Conservation (phyloP, 1,140 invertebrate genomes). For the Leptopilina clavipes region DNA sequence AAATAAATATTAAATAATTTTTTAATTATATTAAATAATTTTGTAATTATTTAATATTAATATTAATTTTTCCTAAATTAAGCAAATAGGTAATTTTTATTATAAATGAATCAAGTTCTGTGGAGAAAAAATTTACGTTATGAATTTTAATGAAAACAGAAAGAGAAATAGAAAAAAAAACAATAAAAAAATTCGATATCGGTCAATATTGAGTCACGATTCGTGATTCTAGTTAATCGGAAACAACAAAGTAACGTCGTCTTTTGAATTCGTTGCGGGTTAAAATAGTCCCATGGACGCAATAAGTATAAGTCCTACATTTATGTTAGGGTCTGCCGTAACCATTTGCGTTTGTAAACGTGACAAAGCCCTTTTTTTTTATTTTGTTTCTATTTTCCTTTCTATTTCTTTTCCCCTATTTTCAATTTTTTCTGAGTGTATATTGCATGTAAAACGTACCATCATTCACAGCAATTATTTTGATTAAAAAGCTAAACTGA, state of each 20-base stretch:
- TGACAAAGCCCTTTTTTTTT: neutral
- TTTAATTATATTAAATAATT: too few relatives aligned
- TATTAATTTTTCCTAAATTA: too few relatives aligned
- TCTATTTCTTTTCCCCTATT: conserved; percentile 25
- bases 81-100: too few relatives aligned
- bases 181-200: neutral
- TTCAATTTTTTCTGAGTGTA: conserved; percentile 23
- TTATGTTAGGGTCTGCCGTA: conserved; percentile 38
- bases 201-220: conserved; percentile 39
- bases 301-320: neutral
- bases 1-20: too few relatives aligned
- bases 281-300: conserved; percentile 38
- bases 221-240: conserved; percentile 47
- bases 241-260: conserved; percentile 38
- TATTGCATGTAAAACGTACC: neutral
- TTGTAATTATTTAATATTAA: too few relatives aligned
- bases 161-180: neutral
- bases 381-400: neutral
- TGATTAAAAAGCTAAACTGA: neutral
- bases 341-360: conserved; percentile 46
- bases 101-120: too few relatives aligned
- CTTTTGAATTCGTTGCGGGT: conserved; percentile 34
- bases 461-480: neutral
- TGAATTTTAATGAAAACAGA: too few relatives aligned
- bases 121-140: too few relatives aligned